A percentile compares a stretch with the other conserved stretches of the same genome.
Evolutionary conservation across 2,797 vertebrate species (phyloP).

Genomic region (Nyctibius grandis): DNA sequence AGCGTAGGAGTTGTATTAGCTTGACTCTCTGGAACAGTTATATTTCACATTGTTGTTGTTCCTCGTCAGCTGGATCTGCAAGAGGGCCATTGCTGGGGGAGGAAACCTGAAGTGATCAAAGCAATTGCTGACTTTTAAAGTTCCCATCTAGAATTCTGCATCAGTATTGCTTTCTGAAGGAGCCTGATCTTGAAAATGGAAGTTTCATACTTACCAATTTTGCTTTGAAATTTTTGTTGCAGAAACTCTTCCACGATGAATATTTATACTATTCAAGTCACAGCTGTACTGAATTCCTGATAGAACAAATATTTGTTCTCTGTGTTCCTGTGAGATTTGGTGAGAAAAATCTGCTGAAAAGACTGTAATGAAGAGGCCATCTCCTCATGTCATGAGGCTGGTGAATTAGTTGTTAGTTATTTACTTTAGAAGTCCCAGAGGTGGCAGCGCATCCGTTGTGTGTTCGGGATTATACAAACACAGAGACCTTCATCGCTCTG

Average conservation of each 20-base stretch:
- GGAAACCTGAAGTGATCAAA: background rate
- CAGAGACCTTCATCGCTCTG: accelerated
- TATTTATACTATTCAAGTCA: background rate
- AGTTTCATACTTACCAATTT: background rate
- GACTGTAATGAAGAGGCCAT: accelerated
- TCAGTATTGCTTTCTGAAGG: background rate
- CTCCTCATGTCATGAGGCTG: background rate
- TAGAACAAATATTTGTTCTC: background rate
- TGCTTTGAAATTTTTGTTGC: background rate
- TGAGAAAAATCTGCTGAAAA: background rate
- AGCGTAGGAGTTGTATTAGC: background rate
- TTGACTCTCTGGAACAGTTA: background rate
- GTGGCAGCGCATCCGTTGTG: accelerated
- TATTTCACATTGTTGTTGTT: background rate
- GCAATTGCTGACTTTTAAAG: background rate
- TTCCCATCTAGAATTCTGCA: background rate
- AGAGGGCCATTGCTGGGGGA: background rate
- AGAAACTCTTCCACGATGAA: background rate
- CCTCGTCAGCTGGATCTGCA: background rate
- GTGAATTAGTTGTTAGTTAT: background rate
- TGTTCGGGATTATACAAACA: background rate
- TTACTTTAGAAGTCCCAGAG: background rate
- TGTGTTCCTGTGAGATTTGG: background rate
- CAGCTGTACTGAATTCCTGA: background rate
- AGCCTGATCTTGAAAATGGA: background rate